phyloP scores from a whole-genome alignment of 2,797 vertebrate genomes.

The Poecilia wingei region DNA sequence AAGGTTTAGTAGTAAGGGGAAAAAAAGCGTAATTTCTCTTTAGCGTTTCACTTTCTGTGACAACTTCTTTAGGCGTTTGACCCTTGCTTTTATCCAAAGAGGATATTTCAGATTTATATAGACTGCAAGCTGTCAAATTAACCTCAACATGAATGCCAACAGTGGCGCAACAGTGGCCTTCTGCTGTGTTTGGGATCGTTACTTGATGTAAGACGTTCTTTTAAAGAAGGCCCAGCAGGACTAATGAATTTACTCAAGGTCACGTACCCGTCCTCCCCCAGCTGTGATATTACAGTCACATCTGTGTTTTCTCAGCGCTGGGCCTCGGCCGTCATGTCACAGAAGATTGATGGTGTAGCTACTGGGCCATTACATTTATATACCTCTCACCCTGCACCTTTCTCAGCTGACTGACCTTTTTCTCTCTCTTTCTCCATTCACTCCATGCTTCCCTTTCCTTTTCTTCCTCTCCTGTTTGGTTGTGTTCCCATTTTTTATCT shows the following conservation, averaged over 20 bases:
- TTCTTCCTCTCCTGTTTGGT: constrained; percentile 8
- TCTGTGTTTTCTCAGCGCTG: constrained; percentile 60
- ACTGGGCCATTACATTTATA: constrained; percentile 67
- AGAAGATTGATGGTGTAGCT: constrained; percentile 73
- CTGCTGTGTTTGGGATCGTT: not conserved
- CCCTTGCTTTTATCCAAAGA: not conserved
- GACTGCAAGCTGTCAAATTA: constrained; percentile 13
- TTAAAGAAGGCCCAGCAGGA: constrained; percentile 44
- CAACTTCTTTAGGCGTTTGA: not conserved
- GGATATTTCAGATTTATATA: not conserved
- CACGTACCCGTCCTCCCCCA: constrained; percentile 30
- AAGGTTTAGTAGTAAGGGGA: too few species aligned
- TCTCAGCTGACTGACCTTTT: constrained; percentile 62
- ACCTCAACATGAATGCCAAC: not conserved
- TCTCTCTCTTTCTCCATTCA: constrained; percentile 35
- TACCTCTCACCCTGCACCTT: constrained; percentile 58
- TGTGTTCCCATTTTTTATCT: constrained; percentile 17
- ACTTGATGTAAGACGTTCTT: constrained; percentile 20
- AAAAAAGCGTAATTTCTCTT: constrained; percentile 7
- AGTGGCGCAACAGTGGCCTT: constrained; percentile 2
- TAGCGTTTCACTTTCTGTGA: not conserved
- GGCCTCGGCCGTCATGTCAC: constrained; percentile 56
- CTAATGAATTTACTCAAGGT: constrained; percentile 68
- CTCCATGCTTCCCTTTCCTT: constrained; percentile 9
- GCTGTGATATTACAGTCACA: constrained; percentile 66